phyloP scores from a whole-genome alignment of 2,888 invertebrate genomes.

The Ormyrus labotus region DNA sequence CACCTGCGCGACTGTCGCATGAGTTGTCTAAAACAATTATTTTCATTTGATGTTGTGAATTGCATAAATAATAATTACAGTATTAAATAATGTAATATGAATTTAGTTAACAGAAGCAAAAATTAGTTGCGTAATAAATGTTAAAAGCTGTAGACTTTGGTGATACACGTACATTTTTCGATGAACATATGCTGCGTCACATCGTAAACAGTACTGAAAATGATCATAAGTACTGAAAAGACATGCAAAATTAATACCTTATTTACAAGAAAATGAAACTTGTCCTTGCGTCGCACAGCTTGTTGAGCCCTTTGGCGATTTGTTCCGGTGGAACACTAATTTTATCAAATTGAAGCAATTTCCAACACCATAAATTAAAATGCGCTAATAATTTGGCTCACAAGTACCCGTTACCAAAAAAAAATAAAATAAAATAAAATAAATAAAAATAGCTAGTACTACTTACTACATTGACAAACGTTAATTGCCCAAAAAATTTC shows the following conservation, averaged over 20 bases:
- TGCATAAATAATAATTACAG: conserved; percentile 4
- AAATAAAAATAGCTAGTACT: conserved; percentile 26
- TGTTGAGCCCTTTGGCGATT: conserved; percentile 67
- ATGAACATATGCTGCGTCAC: conserved; percentile 47
- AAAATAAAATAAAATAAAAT: background rate
- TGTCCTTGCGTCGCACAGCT: conserved; percentile 69
- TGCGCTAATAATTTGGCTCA: conserved; percentile 33
- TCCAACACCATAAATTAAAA: conserved; percentile 52
- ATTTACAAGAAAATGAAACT: conserved; percentile 68
- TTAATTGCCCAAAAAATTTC: too few relatives aligned
- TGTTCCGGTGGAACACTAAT: conserved; percentile 65
- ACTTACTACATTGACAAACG: background rate
- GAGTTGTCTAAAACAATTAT: conserved; percentile 67
- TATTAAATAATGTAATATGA: conserved; percentile 24
- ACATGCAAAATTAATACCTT: conserved; percentile 66
- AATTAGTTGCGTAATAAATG: conserved; percentile 35
- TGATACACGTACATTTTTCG: conserved; percentile 51
- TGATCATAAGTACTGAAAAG: background rate
- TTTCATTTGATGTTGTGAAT: conserved; percentile 15
- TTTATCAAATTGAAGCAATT: conserved; percentile 58
- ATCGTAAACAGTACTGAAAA: conserved; percentile 47
- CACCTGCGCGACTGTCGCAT: conserved; percentile 85
- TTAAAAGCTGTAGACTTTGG: conserved; percentile 31
- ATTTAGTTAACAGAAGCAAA: conserved; percentile 35
- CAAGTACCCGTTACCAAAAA: conserved; percentile 23